A percentile compares a stretch with the other conserved stretches of the same genome.
Conservation (phyloP, 1,140 invertebrate genomes). For the Spodoptera frugiperda region DNA sequence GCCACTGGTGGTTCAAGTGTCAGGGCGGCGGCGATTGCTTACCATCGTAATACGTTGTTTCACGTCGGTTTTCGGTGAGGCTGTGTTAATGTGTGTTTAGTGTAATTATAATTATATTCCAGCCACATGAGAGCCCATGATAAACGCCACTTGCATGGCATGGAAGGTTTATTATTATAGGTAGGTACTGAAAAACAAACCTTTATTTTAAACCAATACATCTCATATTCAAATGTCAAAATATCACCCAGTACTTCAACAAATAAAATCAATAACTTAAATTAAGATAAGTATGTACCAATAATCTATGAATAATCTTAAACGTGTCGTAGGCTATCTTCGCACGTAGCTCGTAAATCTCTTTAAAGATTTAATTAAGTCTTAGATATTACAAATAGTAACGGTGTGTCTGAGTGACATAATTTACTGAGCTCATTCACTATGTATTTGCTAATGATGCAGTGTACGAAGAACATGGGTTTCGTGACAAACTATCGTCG, state of each 20-base stretch:
- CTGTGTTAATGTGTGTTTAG: too few relatives aligned
- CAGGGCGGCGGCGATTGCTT: too few relatives aligned
- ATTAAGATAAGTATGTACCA: slow-evolving; percentile 11
- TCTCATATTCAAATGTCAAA: not conserved
- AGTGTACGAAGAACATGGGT: not conserved
- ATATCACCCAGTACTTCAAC: not conserved
- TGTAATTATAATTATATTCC: too few relatives aligned
- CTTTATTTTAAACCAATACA: not conserved
- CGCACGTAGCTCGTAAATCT: slow-evolving; percentile 29
- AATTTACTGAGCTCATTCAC: slow-evolving; percentile 31
- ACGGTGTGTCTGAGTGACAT: slow-evolving; percentile 15
- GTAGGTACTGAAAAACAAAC: not conserved
- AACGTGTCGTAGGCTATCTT: slow-evolving; percentile 17
- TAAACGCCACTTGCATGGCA: too few relatives aligned
- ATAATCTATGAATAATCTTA: slow-evolving; percentile 12
- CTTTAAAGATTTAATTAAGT: slow-evolving; percentile 26
- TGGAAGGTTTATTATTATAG: too few relatives aligned
- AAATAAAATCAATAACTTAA: slow-evolving; percentile 10
- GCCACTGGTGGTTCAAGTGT: too few relatives aligned
- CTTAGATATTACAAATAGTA: slow-evolving; percentile 23
- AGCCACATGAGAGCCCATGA: too few relatives aligned
- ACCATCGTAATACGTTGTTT: too few relatives aligned
- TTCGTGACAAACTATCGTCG: slow-evolving; percentile 34
- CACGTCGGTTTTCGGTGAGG: too few relatives aligned
- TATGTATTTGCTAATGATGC: slow-evolving; percentile 8